Evolutionary conservation across 2,888 invertebrate species (phyloP).

Genomic region (Sialis lutaria): DNA sequence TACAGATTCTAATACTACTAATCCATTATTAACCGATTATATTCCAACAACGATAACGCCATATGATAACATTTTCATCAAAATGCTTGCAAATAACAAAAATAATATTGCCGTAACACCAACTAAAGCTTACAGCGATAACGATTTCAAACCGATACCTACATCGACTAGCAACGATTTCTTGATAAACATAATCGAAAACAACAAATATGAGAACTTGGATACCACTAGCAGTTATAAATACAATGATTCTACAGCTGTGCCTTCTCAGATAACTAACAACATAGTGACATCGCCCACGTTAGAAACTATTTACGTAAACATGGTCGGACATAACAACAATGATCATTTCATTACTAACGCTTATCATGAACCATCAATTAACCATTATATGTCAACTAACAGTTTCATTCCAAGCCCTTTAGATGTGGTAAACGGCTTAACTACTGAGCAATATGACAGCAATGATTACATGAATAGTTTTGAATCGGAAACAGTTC

Average conservation of each 20-base stretch:
- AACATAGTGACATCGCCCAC: too few species aligned
- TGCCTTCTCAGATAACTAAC: too few species aligned
- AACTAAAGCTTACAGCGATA: constrained; percentile 23
- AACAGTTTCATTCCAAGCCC: not conserved
- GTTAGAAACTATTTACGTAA: too few species aligned
- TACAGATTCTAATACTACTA: too few species aligned
- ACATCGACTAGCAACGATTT: constrained; percentile 22
- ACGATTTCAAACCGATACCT: constrained; percentile 31
- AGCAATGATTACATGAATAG: not conserved
- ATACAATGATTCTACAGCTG: too few species aligned
- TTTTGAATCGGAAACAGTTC: too few species aligned
- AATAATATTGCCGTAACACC: not conserved
- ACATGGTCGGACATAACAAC: too few species aligned
- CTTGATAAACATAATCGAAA: not conserved
- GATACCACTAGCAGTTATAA: not conserved
- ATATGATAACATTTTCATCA: not conserved
- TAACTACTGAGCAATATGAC: not conserved
- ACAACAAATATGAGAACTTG: not conserved
- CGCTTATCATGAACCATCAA: too few species aligned
- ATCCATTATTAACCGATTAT: too few species aligned
- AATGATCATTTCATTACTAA: too few species aligned
- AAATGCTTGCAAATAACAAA: not conserved
- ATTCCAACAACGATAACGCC: too few species aligned
- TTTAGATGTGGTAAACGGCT: not conserved
- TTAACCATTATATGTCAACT: not conserved